A percentile compares a stretch with the other conserved stretches of the same genome.
Conservation (phyloP, 2,888 invertebrate genomes). For the Nasonia oneida region DNA sequence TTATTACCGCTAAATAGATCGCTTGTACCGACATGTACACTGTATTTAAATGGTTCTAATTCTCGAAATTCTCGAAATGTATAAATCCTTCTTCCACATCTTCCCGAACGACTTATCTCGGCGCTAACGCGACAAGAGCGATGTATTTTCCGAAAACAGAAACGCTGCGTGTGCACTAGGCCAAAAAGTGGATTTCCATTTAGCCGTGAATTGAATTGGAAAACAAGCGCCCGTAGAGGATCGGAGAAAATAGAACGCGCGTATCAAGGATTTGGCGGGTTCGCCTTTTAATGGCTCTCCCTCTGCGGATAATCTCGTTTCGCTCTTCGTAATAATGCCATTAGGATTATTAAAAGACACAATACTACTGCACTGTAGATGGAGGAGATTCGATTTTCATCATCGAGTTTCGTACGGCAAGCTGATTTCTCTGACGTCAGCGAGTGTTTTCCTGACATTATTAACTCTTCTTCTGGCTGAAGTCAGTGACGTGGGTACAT, state of each 20-base stretch:
- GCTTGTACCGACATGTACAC: no score
- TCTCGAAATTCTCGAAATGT: not conserved
- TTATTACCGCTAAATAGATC: no score
- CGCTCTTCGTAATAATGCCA: not conserved
- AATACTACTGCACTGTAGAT: not conserved
- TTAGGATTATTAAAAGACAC: constrained; percentile 7
- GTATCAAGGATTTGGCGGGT: not conserved
- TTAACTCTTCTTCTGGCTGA: no score
- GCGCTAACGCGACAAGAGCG: not conserved
- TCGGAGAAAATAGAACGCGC: constrained; percentile 9
- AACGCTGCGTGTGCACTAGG: not conserved
- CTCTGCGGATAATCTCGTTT: not conserved
- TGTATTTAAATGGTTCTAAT: not conserved
- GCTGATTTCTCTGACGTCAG: no score
- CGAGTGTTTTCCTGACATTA: no score
- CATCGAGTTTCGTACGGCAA: no score
- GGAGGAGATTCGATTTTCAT: not conserved
- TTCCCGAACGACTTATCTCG: not conserved
- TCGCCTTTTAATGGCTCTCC: not conserved
- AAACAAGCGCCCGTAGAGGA: constrained; percentile 59
- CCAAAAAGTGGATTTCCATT: constrained; percentile 65
- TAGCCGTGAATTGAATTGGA: constrained; percentile 65
- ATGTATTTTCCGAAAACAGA: not conserved
- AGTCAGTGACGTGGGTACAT: no score
- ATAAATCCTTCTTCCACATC: not conserved